Percentiles rank a stretch among this genome's conserved stretches.
These are phyloP conservation scores for Gastrophysa polygoni DNA, from an alignment of 2,888 invertebrate species.

Conservation along the genomic window DNA sequence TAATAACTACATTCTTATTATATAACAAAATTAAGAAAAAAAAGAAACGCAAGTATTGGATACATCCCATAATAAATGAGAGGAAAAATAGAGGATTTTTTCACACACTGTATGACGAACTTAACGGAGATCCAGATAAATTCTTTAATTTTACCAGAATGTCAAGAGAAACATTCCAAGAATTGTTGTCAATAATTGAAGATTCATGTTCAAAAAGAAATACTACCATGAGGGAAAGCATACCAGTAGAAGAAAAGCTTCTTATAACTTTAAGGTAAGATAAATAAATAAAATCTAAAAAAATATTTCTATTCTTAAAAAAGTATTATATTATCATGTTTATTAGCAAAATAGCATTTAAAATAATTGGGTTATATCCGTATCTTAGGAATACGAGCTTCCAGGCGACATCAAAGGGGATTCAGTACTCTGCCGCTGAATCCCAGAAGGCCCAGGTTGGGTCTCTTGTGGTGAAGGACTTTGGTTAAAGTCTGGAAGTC, in stretches of 20 bases:
- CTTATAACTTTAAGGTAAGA: slow-evolving; percentile 25
- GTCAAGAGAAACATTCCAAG: slow-evolving; percentile 21
- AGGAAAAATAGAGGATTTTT: slow-evolving; percentile 25
- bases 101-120: slow-evolving; percentile 23
- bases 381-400: slow-evolving; percentile 25
- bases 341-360: slow-evolving; percentile 16
- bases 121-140: slow-evolving; percentile 18
- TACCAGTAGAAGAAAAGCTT: slow-evolving; percentile 26
- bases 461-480: slow-evolving; percentile 15
- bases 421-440: slow-evolving; percentile 16
- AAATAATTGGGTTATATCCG: slow-evolving; percentile 21
- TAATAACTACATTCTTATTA: slow-evolving; percentile 9
- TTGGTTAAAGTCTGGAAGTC: slow-evolving; percentile 17
- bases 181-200: slow-evolving; percentile 23
- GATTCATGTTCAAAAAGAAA: slow-evolving; percentile 24
- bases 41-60: slow-evolving; percentile 23
- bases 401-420: slow-evolving; percentile 20
- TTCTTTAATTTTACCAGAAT: slow-evolving; percentile 27
- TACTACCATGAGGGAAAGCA: slow-evolving; percentile 24
- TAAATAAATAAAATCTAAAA: slow-evolving; percentile 15
- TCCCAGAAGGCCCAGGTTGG: slow-evolving; percentile 15
- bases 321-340: slow-evolving; percentile 18
- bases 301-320: slow-evolving; percentile 15
- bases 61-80: slow-evolving; percentile 24
- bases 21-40: slow-evolving; percentile 17